Conservation (phyloP, 2,888 invertebrate genomes). For the Drosophila yooni region DNA sequence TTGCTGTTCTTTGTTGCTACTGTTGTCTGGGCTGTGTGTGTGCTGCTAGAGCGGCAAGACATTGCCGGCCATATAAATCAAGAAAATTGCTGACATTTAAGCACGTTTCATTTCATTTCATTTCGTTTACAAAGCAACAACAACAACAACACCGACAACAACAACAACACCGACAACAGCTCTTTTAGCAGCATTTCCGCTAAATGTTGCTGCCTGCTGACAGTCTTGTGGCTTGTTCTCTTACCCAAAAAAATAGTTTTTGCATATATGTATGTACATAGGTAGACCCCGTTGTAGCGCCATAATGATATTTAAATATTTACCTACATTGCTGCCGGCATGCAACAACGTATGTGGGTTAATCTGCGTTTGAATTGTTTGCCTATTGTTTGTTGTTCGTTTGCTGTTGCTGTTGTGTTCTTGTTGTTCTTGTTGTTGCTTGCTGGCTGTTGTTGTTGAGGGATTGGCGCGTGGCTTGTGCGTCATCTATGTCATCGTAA, state of each 20-base stretch:
- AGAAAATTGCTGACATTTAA: conserved; percentile 81
- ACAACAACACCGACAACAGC: conserved; percentile 45
- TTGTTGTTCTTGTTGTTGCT: conserved; percentile 25
- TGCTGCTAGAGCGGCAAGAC: conserved; percentile 52
- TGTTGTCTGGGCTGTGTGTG: conserved; percentile 43
- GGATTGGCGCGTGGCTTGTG: conserved; percentile 27
- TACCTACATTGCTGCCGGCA: conserved; percentile 65
- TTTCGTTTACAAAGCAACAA: conserved; percentile 51
- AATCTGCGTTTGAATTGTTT: conserved; percentile 76
- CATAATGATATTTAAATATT: conserved; percentile 82
- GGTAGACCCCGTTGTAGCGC: conserved; percentile 10
- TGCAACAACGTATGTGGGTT: conserved; percentile 69
- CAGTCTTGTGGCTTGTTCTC: conserved; percentile 27
- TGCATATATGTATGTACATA: conserved; percentile 35
- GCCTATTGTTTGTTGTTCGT: conserved; percentile 41
- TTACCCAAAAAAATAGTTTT: conserved; percentile 49
- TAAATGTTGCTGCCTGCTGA: conserved; percentile 50
- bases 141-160: conserved; percentile 3
- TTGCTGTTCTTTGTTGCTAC: conserved; percentile 17
- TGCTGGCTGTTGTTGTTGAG: background rate
- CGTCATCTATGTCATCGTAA: conserved; percentile 27
- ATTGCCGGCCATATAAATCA: conserved; percentile 76
- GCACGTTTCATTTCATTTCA: conserved; percentile 71
- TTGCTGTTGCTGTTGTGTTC: conserved; percentile 12
- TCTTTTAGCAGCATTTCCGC: conserved; percentile 66